Evolutionary conservation across 2,888 invertebrate species (phyloP).

Genomic region (Nipponacmea schrenckii): DNA sequence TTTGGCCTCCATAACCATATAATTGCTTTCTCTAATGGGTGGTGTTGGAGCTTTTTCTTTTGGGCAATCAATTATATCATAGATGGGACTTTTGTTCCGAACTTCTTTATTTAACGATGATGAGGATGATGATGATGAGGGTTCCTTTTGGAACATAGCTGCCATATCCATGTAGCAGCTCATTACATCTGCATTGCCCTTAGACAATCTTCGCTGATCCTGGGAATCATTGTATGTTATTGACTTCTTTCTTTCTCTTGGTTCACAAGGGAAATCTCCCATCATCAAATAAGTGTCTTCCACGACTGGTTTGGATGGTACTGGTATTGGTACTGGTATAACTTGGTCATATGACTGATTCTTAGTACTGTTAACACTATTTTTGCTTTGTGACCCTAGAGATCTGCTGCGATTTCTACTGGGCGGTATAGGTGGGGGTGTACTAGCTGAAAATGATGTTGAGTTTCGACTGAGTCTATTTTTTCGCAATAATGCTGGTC

Average conservation of each 20-base stretch:
- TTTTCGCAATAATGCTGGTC: conserved; percentile 47
- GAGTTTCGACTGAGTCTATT: conserved; percentile 21
- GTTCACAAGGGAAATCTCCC: conserved; percentile 38
- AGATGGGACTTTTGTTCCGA: conserved; percentile 30
- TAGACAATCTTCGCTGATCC: not conserved
- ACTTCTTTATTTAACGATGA: conserved; percentile 15
- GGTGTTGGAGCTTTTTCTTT: conserved; percentile 19
- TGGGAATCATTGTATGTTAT: not conserved
- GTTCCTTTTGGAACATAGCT: conserved; percentile 37
- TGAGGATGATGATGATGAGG: not conserved
- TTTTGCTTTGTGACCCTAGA: conserved; percentile 24
- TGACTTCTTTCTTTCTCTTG: not conserved
- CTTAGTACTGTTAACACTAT: conserved; percentile 5
- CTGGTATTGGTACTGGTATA: not conserved
- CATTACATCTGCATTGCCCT: conserved; percentile 16
- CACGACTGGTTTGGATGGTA: conserved; percentile 1
- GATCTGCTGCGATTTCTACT: conserved; percentile 29
- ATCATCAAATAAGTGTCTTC: conserved; percentile 33
- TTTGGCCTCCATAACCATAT: conserved; percentile 54
- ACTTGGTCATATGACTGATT: not conserved
- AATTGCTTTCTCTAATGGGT: conserved; percentile 49
- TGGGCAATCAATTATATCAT: conserved; percentile 35
- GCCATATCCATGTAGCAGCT: conserved; percentile 55
- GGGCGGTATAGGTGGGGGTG: conserved; percentile 23
- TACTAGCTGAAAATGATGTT: conserved; percentile 9